Percentiles rank a stretch among this genome's conserved stretches.
These are phyloP conservation scores for Temnothorax nylanderi DNA, from an alignment of 1,140 invertebrate species.

Conservation along the genomic window DNA sequence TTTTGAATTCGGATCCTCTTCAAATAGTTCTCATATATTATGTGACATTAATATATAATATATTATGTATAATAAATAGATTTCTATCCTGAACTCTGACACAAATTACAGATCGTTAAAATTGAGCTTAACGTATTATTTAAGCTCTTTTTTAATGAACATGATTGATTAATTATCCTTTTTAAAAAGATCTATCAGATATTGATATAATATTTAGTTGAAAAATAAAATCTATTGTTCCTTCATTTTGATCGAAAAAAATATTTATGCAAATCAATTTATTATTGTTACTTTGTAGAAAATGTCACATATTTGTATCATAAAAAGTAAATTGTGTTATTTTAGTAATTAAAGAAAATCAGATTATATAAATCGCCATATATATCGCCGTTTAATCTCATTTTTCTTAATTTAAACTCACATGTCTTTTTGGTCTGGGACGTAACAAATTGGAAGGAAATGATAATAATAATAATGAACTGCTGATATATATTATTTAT, in stretches of 20 bases:
- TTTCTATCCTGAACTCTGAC: background rate
- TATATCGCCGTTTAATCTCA: background rate
- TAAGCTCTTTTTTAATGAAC: background rate
- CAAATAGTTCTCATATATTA: background rate
- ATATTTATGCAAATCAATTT: background rate
- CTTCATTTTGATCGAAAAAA: background rate
- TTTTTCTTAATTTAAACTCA: background rate
- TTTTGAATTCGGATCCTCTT: background rate
- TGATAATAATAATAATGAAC: background rate
- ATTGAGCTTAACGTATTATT: background rate
- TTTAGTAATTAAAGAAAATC: background rate
- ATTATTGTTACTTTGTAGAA: background rate
- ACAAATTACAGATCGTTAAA: background rate
- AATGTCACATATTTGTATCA: background rate
- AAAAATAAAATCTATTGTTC: background rate
- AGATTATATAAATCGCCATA: background rate
- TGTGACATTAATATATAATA: background rate
- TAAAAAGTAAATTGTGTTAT: background rate
- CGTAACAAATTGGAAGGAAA: background rate
- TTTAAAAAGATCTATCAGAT: background rate
- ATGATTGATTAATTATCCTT: background rate
- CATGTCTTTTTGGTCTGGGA: background rate
- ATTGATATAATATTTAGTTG: background rate
- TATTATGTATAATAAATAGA: background rate
- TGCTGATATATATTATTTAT: background rate